Evolutionary conservation across 2,797 vertebrate genomes (phyloP).

Genomic region (Pterois miles): DNA sequence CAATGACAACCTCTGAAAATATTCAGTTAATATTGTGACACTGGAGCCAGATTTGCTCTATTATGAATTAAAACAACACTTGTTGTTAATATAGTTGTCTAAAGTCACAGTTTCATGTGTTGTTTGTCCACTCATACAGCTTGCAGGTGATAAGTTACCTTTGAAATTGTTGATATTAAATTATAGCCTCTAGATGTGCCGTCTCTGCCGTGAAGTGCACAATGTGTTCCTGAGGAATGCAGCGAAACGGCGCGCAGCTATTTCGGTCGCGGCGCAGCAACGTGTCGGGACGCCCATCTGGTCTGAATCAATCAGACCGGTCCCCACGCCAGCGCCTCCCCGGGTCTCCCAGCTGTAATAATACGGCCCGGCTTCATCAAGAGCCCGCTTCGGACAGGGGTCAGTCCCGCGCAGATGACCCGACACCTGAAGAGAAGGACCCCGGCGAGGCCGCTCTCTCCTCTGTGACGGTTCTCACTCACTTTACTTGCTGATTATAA

Average conservation of each 20-base stretch:
- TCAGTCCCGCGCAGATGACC: conserved; percentile 65
- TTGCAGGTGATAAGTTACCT: conserved; percentile 28
- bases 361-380: conserved; percentile 81
- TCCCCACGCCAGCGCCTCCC: conserved; percentile 70
- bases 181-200: conserved; percentile 18
- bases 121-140: conserved; percentile 16
- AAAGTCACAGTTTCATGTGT: background rate
- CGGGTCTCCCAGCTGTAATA: conserved; percentile 91
- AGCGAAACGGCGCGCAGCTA: conserved; percentile 87
- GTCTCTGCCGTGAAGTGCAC: conserved; percentile 61
- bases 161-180: conserved; percentile 9
- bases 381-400: conserved; percentile 78
- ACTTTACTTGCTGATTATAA: background rate
- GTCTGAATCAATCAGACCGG: conserved; percentile 92
- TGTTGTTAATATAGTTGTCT: background rate
- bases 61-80: background rate
- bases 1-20: background rate
- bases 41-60: background rate
- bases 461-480: background rate
- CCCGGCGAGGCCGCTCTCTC: background rate
- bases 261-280: conserved; percentile 81
- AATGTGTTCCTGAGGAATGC: conserved; percentile 87
- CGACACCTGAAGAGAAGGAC: conserved; percentile 46
- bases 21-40: background rate
- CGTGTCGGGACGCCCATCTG: conserved; percentile 88